These are phyloP conservation scores for Bombus waltoni DNA, from an alignment of 1,140 invertebrate genomes.

Conservation along the genomic window DNA sequence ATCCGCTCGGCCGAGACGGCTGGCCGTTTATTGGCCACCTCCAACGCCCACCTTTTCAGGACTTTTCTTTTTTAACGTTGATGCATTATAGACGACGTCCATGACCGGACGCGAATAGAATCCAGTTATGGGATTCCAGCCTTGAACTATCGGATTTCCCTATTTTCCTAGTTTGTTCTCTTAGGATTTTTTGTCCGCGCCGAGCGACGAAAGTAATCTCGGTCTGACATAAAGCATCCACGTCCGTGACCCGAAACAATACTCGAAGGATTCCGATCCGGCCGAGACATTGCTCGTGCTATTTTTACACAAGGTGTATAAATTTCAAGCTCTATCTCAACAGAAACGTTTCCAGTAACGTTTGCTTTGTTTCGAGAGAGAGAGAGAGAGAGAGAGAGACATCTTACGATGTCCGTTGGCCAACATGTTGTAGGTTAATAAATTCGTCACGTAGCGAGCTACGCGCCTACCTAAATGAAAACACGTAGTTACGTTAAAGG, in stretches of 20 bases:
- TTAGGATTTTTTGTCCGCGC: conserved; percentile 14
- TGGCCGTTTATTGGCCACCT: not conserved
- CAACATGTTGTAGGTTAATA: too few relatives aligned
- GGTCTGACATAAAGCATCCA: not conserved
- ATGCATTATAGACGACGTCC: conserved; percentile 30
- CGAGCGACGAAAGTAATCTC: not conserved
- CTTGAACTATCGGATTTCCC: conserved; percentile 48
- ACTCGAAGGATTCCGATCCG: conserved; percentile 10
- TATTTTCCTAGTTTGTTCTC: conserved; percentile 26
- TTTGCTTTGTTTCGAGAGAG: too few relatives aligned
- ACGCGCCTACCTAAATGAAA: too few relatives aligned
- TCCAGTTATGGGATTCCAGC: conserved; percentile 8
- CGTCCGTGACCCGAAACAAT: conserved; percentile 45
- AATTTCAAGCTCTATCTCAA: not conserved
- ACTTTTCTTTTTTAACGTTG: conserved; percentile 4
- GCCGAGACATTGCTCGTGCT: not conserved
- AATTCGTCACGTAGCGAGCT: too few relatives aligned
- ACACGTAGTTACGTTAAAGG: too few relatives aligned
- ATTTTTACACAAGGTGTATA: conserved; percentile 9
- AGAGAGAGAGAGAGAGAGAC: too few relatives aligned
- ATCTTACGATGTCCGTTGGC: too few relatives aligned
- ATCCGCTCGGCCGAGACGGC: not conserved
- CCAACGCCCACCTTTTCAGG: too few relatives aligned
- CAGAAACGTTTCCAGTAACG: too few relatives aligned
- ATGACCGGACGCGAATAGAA: conserved; percentile 32